phyloP scores from a whole-genome alignment of 2,888 invertebrate genomes.

The Tillus elongatus region DNA sequence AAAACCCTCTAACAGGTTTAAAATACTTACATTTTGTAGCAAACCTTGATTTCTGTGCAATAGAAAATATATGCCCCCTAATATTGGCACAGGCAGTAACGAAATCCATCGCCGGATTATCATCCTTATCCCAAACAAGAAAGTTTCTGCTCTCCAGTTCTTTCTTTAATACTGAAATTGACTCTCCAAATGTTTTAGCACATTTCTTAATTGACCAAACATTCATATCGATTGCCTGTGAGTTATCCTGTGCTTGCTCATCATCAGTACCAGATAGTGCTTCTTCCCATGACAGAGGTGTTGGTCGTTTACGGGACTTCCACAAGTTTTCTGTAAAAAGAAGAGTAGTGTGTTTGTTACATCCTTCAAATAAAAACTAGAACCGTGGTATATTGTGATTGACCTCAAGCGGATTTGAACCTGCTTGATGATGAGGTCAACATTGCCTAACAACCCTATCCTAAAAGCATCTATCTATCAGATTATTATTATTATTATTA shows the following conservation, averaged over 20 bases:
- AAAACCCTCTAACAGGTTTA: too few species aligned
- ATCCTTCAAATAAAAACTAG: too few species aligned
- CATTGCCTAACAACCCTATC: too few species aligned
- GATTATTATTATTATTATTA: too few species aligned
- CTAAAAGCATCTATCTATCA: too few species aligned
- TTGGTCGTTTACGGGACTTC: conserved; percentile 82
- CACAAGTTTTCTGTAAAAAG: conserved; percentile 63
- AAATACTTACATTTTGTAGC: conserved; percentile 79
- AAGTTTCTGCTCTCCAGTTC: conserved; percentile 54
- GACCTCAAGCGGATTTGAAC: too few species aligned
- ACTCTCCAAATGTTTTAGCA: conserved; percentile 57
- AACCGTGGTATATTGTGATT: too few species aligned
- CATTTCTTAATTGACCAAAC: conserved; percentile 39
- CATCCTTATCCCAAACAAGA: conserved; percentile 97
- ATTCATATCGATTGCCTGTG: conserved; percentile 33
- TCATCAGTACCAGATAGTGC: conserved; percentile 26
- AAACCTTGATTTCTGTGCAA: conserved; percentile 78
- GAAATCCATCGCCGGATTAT: conserved; percentile 87
- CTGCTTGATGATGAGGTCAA: too few species aligned
- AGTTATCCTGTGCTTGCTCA: conserved; percentile 23
- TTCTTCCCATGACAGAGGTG: conserved; percentile 63
- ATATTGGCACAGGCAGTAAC: conserved; percentile 93
- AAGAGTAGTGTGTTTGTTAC: too few species aligned
- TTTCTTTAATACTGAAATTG: conserved; percentile 54
- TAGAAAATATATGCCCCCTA: conserved; percentile 82